These are phyloP conservation scores for Leptinotarsa lineolata DNA, from an alignment of 1,140 invertebrate genomes.

Conservation along the genomic window DNA sequence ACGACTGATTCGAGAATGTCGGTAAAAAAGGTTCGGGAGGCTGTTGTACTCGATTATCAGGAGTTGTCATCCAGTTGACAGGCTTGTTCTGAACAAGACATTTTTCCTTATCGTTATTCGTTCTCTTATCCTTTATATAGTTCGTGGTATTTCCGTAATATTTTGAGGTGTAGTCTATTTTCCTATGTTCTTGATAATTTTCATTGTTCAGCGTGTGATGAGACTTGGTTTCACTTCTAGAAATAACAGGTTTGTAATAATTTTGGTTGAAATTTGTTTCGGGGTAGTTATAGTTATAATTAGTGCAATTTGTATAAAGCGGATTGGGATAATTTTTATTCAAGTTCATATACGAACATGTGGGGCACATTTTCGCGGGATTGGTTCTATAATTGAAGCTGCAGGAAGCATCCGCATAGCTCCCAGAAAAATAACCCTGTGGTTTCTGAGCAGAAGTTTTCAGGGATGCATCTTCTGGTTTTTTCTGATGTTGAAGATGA, in stretches of 20 bases:
- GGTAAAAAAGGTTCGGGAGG: constrained; percentile 44
- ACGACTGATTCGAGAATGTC: constrained; percentile 43
- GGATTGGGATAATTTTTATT: constrained; percentile 39
- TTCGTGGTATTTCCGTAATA: constrained; percentile 16
- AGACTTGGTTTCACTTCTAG: constrained; percentile 30
- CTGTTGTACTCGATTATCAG: constrained; percentile 48
- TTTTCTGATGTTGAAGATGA: neutral
- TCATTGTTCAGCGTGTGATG: constrained; percentile 36
- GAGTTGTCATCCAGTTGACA: constrained; percentile 70
- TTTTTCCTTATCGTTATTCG: constrained; percentile 13
- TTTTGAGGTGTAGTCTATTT: constrained; percentile 30
- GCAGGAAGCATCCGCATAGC: neutral
- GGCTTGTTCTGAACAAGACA: constrained; percentile 45
- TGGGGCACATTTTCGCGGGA: constrained; percentile 27
- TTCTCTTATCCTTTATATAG: neutral
- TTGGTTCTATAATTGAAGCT: neutral
- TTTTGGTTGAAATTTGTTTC: constrained; percentile 42
- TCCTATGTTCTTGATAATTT: constrained; percentile 41
- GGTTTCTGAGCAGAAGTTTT: neutral
- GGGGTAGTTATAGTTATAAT: constrained; percentile 40
- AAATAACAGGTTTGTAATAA: constrained; percentile 33
- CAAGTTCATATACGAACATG: constrained; percentile 29
- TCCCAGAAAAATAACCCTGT: constrained; percentile 7
- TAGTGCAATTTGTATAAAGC: constrained; percentile 42
- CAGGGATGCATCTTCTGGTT: neutral